phyloP scores from a whole-genome alignment of 2,797 vertebrate species.

The Enteromius radiatus region DNA sequence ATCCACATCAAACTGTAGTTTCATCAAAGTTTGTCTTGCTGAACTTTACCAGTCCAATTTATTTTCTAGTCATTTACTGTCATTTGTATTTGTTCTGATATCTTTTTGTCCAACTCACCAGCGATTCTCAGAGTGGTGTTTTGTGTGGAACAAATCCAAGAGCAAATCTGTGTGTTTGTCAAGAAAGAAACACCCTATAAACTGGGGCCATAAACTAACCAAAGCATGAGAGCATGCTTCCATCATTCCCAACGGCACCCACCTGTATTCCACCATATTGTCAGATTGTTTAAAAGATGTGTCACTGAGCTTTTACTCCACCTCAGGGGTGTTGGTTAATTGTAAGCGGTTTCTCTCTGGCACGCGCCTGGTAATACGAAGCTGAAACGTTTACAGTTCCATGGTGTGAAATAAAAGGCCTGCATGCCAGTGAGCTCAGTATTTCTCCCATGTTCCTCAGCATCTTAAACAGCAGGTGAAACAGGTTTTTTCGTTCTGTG shows the following conservation, averaged over 20 bases:
- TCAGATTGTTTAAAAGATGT: conserved; percentile 27
- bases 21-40: background rate
- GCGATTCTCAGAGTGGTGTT: conserved; percentile 10
- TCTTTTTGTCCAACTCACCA: background rate
- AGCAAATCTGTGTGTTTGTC: conserved; percentile 32
- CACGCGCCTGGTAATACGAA: conserved; percentile 52
- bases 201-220: background rate
- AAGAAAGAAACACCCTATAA: conserved; percentile 27
- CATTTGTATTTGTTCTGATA: conserved; percentile 12
- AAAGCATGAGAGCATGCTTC: conserved; percentile 29
- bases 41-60: too few species aligned
- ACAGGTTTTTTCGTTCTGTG: conserved; percentile 45
- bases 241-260: conserved; percentile 19
- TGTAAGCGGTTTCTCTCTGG: conserved; percentile 23
- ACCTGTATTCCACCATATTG: conserved; percentile 26
- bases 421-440: conserved; percentile 42
- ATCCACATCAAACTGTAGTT: background rate
- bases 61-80: background rate
- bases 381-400: conserved; percentile 40
- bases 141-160: conserved; percentile 27
- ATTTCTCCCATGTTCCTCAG: conserved; percentile 33
- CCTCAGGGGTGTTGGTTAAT: conserved; percentile 22
- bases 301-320: conserved; percentile 32
- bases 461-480: conserved; percentile 49
- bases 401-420: conserved; percentile 37